phyloP scores from a whole-genome alignment of 1,140 invertebrate species.

The Portunus trituberculatus region DNA sequence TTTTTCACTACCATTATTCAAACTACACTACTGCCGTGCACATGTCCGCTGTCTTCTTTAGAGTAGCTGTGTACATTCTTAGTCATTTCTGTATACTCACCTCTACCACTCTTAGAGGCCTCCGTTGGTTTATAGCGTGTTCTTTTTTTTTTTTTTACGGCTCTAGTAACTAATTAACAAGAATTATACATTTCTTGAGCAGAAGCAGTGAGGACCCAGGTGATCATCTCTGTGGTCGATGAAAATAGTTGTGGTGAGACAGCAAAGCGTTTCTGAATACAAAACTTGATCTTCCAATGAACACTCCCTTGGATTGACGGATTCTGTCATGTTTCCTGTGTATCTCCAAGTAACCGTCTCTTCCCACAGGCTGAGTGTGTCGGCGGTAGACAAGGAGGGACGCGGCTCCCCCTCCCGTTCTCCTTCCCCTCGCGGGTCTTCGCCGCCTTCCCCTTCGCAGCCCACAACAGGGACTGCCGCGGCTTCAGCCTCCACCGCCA shows the following conservation, averaged over 20 bases:
- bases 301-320: too few relatives aligned
- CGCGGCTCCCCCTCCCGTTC: neutral
- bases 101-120: neutral
- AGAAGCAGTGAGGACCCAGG: too few relatives aligned
- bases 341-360: too few relatives aligned
- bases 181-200: too few relatives aligned
- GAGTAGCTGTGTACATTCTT: neutral
- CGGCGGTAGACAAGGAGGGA: slow-evolving; percentile 34
- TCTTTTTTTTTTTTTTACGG: too few relatives aligned
- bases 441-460: slow-evolving; percentile 64
- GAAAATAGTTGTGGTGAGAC: too few relatives aligned
- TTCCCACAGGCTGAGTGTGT: slow-evolving; percentile 53
- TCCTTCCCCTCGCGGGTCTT: slow-evolving; percentile 45
- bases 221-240: too few relatives aligned
- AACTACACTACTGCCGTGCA: neutral
- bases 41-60: neutral
- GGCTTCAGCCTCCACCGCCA: neutral
- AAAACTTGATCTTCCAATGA: too few relatives aligned
- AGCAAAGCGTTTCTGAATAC: too few relatives aligned
- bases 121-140: too few relatives aligned
- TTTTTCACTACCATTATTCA: neutral
- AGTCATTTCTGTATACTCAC: neutral
- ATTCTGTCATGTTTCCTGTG: too few relatives aligned
- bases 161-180: too few relatives aligned
- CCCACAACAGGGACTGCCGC: slow-evolving; percentile 42